Base-by-base conservation (phyloP, 1,140 invertebrate species). In the Drosophila sp. region DNA sequence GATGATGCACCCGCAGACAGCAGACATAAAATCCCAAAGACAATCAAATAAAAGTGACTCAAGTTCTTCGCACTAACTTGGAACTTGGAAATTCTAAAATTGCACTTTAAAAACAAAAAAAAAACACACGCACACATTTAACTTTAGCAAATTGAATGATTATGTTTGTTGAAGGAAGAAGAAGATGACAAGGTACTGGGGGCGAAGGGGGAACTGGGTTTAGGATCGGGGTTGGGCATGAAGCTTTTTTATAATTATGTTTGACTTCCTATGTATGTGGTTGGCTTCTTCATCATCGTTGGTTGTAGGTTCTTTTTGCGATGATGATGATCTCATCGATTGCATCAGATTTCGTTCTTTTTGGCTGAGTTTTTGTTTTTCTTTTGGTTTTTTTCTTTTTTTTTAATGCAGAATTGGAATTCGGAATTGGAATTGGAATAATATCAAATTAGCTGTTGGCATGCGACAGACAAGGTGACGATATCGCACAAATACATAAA, bases 311-410 rank as follows among this genome's bases (percentile, higher is more conserved):
- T 74, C 65, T 30, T 41, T 73, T 72, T 66, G 67, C 60, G 23
- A 10, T 41, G 50, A 41, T 17, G 83, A 84, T 87, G 83, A 87
- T 89, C 83, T 87, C 83, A 87, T 89, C 83, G 83, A 87, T 87
- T 87, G 84, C 84, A 87, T 87, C 84, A 87, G 77, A 89, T 90
- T 87, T 87, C 84, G 77, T 80, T 89, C 84, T 79, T 77, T 77
- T 78, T 89, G 79, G 58, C 75, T 65, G 74, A 79, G 76, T 79
- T 86, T 79, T 70, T 69, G 72, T 71, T 83, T 71, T 62, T 57
- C 57, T 54, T 72, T 63, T 25, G 6, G 33, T 44, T 56, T 5
- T 63, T 27, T 72, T 66, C 32, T 40, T 40, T 40, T 70, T 25
- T 40, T 40, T 27, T 33, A 64, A 84, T 80, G 81, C 80, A 86